Percentiles rank a stretch among this genome's conserved stretches.
Evolutionary conservation across 2,113 vertebrate genomes (phyloP).

Genomic region (Callipepla squamata): DNA sequence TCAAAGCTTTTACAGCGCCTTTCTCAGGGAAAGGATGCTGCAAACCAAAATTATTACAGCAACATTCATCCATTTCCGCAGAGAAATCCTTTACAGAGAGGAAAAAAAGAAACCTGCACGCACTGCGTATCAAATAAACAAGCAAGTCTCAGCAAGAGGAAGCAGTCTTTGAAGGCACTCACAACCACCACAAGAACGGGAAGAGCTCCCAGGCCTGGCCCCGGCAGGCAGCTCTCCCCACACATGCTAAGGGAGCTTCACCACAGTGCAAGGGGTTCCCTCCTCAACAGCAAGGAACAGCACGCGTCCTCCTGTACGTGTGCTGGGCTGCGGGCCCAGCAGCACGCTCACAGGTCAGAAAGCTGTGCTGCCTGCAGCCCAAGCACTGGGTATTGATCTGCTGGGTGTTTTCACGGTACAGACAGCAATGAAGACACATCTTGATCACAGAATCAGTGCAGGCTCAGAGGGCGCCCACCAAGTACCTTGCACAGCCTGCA

Average conservation of each 20-base stretch:
- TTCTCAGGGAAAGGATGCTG: slow-evolving; percentile 10
- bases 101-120: neutral
- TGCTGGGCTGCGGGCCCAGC: neutral
- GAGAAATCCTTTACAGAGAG: neutral
- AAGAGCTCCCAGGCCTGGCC: rapidly evolving
- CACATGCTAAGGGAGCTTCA: neutral
- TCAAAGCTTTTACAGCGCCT: neutral
- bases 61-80: slow-evolving; percentile 15
- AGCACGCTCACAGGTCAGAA: neutral
- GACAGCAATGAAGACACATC: neutral
- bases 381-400: rapidly evolving
- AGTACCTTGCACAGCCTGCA: neutral
- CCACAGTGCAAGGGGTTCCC: neutral
- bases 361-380: neutral
- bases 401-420: neutral
- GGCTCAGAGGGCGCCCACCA: neutral
- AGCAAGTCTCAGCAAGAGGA: slow-evolving; percentile 37
- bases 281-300: neutral
- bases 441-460: neutral
- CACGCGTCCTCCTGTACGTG: rapidly evolving
- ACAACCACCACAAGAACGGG: neutral
- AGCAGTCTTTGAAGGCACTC: neutral
- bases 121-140: slow-evolving; percentile 6
- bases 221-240: neutral
- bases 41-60: slow-evolving; percentile 16